Evolutionary conservation across 2,797 vertebrate genomes (phyloP), one percentile per base, ranked within the genome.

Genomic region (Aulostomus chinensis): DNA sequence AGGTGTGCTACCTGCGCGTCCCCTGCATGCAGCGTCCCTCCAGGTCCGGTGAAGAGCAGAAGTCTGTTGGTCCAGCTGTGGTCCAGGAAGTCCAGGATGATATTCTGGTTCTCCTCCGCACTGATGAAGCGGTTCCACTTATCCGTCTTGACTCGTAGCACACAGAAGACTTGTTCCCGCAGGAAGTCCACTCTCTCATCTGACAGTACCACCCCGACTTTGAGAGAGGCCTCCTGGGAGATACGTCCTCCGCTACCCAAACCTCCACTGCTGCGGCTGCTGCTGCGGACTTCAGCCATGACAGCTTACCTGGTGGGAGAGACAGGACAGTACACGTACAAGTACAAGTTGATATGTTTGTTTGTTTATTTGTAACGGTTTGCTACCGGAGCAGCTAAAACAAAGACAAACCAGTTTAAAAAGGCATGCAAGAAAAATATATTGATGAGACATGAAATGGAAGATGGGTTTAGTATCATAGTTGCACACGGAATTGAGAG

Each of bases 101-200:
- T 58, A 68, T 81, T 90, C 78, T 93, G 91, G 83, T 93, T 93
- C 65, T 94, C 92, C 47, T 93, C 93, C 0, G 88, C 55, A 2
- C 85, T 87, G 16, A 93, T 90, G 76, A 93, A 94, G 40, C 88
- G 89, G 70, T 93, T 93, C 93, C 92, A 94, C 32, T 91, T 92
- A 72, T 94, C 92, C 0, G 90, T 89, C 78, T 93, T 94, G 10
- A 92, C 80, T 12, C 88, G 86, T 26, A 94, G 83, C 39, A 91
- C 83, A 30, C 74, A 86, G 65, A 91, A 91, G 11, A 74, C 89
- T 75, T 91, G 91, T 70, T 93, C 89, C 30, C 90, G 84, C 0
- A 94, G 79, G 65, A 91, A 92, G 83, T 93, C 91, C 49, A 93
- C 88, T 40, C 91, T 76, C 52, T 93, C 91, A 36, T 94, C 92